Evolutionary conservation across 2,888 invertebrate species (phyloP), one percentile per base, ranked within the genome.

Genomic region (Epirrhoe alternata): DNA sequence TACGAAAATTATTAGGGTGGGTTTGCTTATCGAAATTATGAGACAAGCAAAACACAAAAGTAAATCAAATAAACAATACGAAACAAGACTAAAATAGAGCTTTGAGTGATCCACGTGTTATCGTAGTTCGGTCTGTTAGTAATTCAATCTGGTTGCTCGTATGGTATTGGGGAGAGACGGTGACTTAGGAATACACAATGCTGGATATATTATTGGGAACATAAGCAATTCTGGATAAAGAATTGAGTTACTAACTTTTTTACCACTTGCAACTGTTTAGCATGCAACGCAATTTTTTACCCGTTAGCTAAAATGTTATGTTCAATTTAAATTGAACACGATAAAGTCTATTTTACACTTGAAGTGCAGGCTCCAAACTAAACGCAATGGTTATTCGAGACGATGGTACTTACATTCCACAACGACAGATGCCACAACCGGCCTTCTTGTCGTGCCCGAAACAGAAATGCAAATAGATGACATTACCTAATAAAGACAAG

Each of bases 381-480:
- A 80, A 75, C 75, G 75, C 74, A 75, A 76, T 77, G 82, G 78
- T 82, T 69, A 79, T 77, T 80, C 80, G 77, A 80, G 79, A 77
- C 76, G 66, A 70, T 71, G 71, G 70, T 74, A 66, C n/a, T n/a
- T n/a, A n/a, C 71, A 87, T 83, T 83, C 83, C 83, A 66, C 65
- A 68, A 69, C 76, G 74, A 78, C 74, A 80, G 77, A 84, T 82
- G 77, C 82, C 80, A 73, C 77, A 74, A 73, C 72, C 73, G 68
- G 75, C 75, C 73, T 74, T 71, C 68, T 66, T 61, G 69, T 69
- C 60, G 61, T 62, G 69, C 71, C 70, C 72, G 67, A 75, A 78
- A 79, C 77, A 76, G 74, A 75, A 75, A 79, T 77, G 71, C 72
- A 76, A 76, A 78, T 75, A 65, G 60, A 47, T 76, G 72, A 72